phyloP scores from a whole-genome alignment of 2,113 vertebrate species.

The Rhegmatorhina hoffmannsi region DNA sequence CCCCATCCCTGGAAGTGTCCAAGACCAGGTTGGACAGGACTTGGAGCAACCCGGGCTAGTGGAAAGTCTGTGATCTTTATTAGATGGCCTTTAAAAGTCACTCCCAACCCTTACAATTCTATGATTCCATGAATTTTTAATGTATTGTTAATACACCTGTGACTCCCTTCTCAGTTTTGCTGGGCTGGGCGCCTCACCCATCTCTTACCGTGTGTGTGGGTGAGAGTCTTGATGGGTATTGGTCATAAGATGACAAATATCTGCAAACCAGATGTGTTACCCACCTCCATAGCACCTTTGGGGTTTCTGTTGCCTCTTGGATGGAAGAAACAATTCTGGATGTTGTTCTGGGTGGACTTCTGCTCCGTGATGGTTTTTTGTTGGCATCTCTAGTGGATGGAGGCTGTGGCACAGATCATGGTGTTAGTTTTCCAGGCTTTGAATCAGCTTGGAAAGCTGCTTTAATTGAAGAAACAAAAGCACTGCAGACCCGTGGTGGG shows the following conservation, averaged over 20 bases:
- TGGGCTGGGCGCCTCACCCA: not conserved
- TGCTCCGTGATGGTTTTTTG: not conserved
- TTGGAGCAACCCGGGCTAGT: not conserved
- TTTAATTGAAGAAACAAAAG: not conserved
- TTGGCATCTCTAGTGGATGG: fast-evolving
- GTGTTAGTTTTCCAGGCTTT: not conserved
- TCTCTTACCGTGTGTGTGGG: not conserved
- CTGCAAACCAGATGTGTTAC: not conserved
- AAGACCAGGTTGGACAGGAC: not conserved
- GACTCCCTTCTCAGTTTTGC: not conserved
- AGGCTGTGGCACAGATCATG: fast-evolving
- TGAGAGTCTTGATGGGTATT: not conserved
- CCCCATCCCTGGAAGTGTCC: not conserved
- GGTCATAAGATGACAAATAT: not conserved
- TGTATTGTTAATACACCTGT: not conserved
- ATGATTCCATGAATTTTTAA: not conserved
- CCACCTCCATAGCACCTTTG: not conserved
- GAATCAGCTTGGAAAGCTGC: not conserved
- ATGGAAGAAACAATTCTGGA: not conserved
- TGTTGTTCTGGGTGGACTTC: not conserved
- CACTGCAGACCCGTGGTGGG: not conserved
- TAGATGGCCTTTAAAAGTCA: not conserved
- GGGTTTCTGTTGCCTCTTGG: not conserved
- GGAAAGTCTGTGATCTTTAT: not conserved
- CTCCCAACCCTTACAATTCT: not conserved